Base-by-base conservation (phyloP, 1,140 invertebrate genomes). In the Onthophagus taurus region DNA sequence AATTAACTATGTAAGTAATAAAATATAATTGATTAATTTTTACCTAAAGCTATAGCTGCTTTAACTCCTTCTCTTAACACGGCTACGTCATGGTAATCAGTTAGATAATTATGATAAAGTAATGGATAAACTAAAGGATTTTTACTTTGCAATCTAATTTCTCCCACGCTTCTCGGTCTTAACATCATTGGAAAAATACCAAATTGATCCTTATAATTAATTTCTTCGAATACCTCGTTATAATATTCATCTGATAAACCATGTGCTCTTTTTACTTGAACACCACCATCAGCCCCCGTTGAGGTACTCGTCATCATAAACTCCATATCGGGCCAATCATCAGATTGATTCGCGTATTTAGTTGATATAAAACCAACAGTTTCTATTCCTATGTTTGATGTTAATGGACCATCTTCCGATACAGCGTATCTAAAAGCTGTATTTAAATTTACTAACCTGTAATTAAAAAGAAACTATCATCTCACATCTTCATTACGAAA, bases 311-410 rank as follows among this genome's bases (percentile, higher is more conserved):
- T 81, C 59, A 90, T 67, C 81, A 88, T 90, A 55, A 91, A 89
- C 50, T 90, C 85, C 42, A 91, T 89, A 55, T 93, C 89, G 0
- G 88, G 88, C 85, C 85, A 91, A 55, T 90, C 87, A 44, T 88
- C 82, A 0, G 75, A 74, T 44, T 76, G 67, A 57, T 90, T 90
- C 0, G 81, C 83, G 57, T 89, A 90, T 60, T 89, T 89, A 0
- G 88, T 90, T 0, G 82, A 79, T 30, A 91, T 84, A 55, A 90
- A 91, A 0, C 81, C 85, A 0, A 89, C 83, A 0, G 83, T 80
- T 64, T 90, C 87, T 30, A 91, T 61, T 0, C 87, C 87, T 3
- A 89, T 75, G 48, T 80, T 86, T 0, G 83, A 83, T 0, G 87
- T 89, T 9, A 91, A 57, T 0, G 87, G 87, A 0, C 88, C 88